phyloP scores from a whole-genome alignment of 2,113 vertebrate genomes.

The Corvus hawaiiensis region DNA sequence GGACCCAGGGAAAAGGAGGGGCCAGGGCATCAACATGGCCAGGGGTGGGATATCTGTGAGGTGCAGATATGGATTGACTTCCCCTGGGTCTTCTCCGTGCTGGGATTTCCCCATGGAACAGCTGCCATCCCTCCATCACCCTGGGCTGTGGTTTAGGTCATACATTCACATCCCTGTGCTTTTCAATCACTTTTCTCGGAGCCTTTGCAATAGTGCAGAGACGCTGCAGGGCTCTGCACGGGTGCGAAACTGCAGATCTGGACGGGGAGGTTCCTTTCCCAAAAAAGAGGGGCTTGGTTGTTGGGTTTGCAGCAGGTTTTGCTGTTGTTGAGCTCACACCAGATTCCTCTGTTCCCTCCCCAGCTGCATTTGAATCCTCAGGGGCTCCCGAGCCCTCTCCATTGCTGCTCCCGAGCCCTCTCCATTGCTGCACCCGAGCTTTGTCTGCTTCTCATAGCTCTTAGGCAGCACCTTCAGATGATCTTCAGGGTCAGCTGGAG shows the following conservation, averaged over 20 bases:
- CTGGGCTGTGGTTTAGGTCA: background rate
- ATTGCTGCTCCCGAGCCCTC: fast-evolving
- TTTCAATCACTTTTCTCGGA: background rate
- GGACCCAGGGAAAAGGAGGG: background rate
- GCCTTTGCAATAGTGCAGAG: background rate
- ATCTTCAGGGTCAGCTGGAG: background rate
- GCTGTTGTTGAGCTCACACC: background rate
- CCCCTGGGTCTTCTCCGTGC: background rate
- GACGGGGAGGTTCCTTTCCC: background rate
- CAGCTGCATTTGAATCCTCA: background rate
- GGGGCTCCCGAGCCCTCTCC: background rate
- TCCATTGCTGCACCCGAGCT: fast-evolving
- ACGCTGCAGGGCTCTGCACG: background rate
- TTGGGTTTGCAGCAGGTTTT: background rate
- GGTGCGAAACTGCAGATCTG: background rate
- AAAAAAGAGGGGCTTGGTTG: background rate
- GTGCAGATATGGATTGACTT: background rate
- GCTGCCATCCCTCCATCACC: background rate
- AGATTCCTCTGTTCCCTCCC: background rate
- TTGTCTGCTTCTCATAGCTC: background rate
- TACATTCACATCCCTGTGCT: background rate
- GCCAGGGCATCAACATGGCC: background rate
- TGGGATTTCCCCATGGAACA: background rate
- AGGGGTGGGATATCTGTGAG: background rate
- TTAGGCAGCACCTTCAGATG: background rate